phyloP scores from a whole-genome alignment of 1,140 invertebrate species.

The Archivesica marissinica region DNA sequence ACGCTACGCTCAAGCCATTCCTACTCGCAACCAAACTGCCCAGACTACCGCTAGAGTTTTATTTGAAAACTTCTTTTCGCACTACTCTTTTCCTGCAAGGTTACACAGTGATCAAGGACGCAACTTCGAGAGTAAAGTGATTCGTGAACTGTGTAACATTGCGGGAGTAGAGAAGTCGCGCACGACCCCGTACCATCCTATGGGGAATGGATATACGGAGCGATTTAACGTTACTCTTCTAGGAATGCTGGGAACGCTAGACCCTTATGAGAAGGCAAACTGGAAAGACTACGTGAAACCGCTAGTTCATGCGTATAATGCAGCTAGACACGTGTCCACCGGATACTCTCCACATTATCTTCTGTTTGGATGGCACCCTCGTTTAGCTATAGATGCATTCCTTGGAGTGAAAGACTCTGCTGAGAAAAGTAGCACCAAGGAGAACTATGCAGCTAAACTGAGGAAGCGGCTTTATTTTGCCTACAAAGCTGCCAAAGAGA shows the following conservation, averaged over 20 bases:
- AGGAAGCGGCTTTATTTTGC: neutral
- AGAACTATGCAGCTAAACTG: conserved; percentile 4
- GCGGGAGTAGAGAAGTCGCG: neutral
- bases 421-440: neutral
- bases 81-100: conserved; percentile 36
- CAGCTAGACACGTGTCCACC: conserved; percentile 4
- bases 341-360: conserved; percentile 25
- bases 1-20: conserved; percentile 27
- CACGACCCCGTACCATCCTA: conserved; percentile 29
- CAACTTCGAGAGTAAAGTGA: conserved; percentile 58
- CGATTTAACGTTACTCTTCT: conserved; percentile 14
- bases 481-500: neutral
- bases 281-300: conserved; percentile 18
- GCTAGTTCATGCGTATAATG: conserved; percentile 32
- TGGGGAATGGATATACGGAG: conserved; percentile 10
- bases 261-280: neutral
- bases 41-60: conserved; percentile 52
- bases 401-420: neutral
- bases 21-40: conserved; percentile 45
- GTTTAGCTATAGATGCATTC: conserved; percentile 41
- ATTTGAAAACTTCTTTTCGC: conserved; percentile 35
- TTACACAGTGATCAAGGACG: conserved; percentile 60
- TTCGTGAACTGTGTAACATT: conserved; percentile 15
- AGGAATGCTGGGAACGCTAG: conserved; percentile 31
- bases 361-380: conserved; percentile 17